Base-by-base conservation (phyloP, 2,797 vertebrate genomes). In the Channallabes apus region DNA sequence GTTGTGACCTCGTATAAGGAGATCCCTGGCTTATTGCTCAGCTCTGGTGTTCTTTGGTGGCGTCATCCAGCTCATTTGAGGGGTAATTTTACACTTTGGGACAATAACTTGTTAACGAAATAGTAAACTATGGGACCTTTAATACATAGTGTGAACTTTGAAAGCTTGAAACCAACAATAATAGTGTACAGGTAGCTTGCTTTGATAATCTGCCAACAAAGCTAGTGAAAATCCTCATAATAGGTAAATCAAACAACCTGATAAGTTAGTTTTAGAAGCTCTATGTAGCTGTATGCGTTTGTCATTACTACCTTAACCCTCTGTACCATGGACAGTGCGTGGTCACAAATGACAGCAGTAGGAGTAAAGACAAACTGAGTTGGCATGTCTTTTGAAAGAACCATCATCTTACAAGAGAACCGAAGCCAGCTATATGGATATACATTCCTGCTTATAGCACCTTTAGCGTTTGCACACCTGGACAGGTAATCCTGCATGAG, bases 381-480 rank as follows among this genome's bases (percentile, higher is more conserved):
- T 41, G 35, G 68, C 8, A 41, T 24, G 8, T 5, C 35, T 71
- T 71, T 71, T 12, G 35, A 71, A 41, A 71, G 9, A 41, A 41
- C 68, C 67, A 22, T 22, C 18, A 64, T 24, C 24, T 51, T 73
- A n/a, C 14, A 51, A 51, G n/a, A 75, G 6, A 56, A 9, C 8
- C 12, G 8, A 54, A 3, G 12, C 38, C 2, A 14, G 61, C 41
- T 77, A 20, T 58, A 4, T 56, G 20, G 61, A 38, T 22, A 3
- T 62, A 46, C 27, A 20, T 59, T 1, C 18, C n/a, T 1, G 18
- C 3, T 56, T 84, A 11, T 35, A 78, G 64, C 32, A 7, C 2
- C 24, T 79, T 18, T 41, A 69, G 76, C 56, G 20, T 71, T 71
- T 84, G 11, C 8, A 51, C 64, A 68, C 65, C 51, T 78, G 64